Conservation (phyloP, 1,140 invertebrate species). For the Leptopilina clavipes region DNA sequence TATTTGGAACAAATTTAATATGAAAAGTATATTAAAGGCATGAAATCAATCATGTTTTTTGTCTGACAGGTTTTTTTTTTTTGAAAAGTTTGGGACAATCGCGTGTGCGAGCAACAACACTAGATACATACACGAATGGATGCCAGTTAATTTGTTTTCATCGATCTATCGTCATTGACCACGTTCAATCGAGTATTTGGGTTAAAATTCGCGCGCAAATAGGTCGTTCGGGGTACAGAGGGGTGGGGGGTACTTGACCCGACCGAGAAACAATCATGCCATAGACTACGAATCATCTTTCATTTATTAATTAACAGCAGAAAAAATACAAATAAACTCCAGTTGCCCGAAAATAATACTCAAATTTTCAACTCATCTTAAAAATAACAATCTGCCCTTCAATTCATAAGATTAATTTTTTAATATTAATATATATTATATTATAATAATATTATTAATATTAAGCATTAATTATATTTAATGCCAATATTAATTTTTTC, state of each 20-base stretch:
- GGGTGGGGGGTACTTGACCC: slow-evolving; percentile 17
- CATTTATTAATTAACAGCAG: no score
- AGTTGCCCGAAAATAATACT: not conserved
- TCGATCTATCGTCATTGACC: slow-evolving; percentile 10
- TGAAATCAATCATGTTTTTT: no score
- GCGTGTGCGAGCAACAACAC: slow-evolving; percentile 17
- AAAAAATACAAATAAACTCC: no score
- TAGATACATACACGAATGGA: not conserved
- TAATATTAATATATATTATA: no score
- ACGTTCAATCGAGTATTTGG: slow-evolving; percentile 21
- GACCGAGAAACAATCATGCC: slow-evolving; percentile 18
- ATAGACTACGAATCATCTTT: not conserved
- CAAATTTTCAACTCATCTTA: not conserved
- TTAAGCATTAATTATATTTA: no score
- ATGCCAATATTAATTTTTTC: no score
- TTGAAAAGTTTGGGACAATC: not conserved
- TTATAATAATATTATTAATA: no score
- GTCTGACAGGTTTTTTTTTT: no score
- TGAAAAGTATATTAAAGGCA: no score
- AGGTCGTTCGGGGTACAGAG: not conserved
- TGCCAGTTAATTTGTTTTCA: slow-evolving; percentile 18
- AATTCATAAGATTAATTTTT: no score
- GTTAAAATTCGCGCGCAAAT: slow-evolving; percentile 30
- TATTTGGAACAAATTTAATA: no score
- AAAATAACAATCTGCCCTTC: no score